These are phyloP conservation scores for Mus spretus DNA, from an alignment of 2,797 vertebrate genomes.

Conservation along the genomic window DNA sequence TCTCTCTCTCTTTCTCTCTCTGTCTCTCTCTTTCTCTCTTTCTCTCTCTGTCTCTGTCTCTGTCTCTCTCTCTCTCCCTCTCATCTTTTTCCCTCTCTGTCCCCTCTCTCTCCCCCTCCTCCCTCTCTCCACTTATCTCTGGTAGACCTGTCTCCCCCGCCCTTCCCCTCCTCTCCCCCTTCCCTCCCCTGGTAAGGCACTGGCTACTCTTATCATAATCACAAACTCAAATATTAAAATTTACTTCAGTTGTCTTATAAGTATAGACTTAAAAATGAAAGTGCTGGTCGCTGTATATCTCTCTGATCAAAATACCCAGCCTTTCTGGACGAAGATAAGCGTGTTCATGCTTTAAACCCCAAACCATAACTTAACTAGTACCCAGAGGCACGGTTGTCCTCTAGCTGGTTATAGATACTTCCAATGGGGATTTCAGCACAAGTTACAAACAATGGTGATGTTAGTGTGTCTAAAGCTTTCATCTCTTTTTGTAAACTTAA, in stretches of 20 bases:
- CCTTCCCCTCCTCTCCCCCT: too few species aligned
- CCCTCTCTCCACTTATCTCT: too few species aligned
- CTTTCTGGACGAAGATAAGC: neutral
- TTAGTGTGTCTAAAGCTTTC: neutral
- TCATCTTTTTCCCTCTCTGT: too few species aligned
- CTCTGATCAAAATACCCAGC: neutral
- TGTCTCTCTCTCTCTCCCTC: too few species aligned
- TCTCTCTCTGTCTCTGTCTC: too few species aligned
- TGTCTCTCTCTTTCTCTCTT: too few species aligned
- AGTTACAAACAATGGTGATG: neutral
- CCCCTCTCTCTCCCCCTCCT: too few species aligned
- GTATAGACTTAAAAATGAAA: neutral
- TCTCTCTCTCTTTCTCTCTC: too few species aligned
- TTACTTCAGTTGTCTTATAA: neutral
- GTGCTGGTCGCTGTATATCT: neutral
- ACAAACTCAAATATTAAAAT: neutral
- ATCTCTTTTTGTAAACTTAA: neutral
- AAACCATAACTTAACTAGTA: neutral
- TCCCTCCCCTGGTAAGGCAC: neutral
- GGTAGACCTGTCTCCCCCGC: too few species aligned
- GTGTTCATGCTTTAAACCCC: neutral
- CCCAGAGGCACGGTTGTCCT: neutral
- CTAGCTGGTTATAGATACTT: neutral
- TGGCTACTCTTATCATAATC: neutral
- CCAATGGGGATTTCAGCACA: neutral